Evolutionary conservation across 2,888 invertebrate species (phyloP).

Genomic region (Euzophera pinguis): DNA sequence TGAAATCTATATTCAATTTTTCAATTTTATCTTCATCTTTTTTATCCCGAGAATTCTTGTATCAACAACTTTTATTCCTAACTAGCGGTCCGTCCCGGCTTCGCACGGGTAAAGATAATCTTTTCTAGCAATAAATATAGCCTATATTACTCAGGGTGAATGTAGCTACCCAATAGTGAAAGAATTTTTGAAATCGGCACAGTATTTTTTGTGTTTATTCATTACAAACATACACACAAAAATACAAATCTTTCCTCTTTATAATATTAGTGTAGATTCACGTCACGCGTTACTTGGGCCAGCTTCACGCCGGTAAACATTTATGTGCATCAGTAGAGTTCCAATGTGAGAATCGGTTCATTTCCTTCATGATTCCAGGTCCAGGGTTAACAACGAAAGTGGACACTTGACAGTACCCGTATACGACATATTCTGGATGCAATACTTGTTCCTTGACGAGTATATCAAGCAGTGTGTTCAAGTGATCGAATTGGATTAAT

Average conservation of each 20-base stretch:
- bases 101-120: too few relatives aligned
- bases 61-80: not conserved
- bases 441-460: slow-evolving; percentile 42
- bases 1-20: too few relatives aligned
- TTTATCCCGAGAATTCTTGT: not conserved
- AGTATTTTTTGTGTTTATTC: too few relatives aligned
- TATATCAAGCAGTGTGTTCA: slow-evolving; percentile 41
- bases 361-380: slow-evolving; percentile 34
- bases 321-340: slow-evolving; percentile 29
- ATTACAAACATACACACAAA: too few relatives aligned
- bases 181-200: too few relatives aligned
- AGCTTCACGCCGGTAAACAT: slow-evolving; percentile 28
- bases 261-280: too few relatives aligned
- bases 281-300: not conserved
- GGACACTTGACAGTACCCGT: slow-evolving; percentile 53
- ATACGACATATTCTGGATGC: slow-evolving; percentile 39
- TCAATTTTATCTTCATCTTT: not conserved
- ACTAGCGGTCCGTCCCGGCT: too few relatives aligned
- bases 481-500: slow-evolving; percentile 44
- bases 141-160: too few relatives aligned
- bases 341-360: slow-evolving; percentile 50
- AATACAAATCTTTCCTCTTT: too few relatives aligned
- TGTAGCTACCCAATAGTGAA: too few relatives aligned
- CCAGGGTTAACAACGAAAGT: slow-evolving; percentile 47
- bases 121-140: too few relatives aligned